phyloP scores from a whole-genome alignment of 2,888 invertebrate species.

The Leucozona laternaria region DNA sequence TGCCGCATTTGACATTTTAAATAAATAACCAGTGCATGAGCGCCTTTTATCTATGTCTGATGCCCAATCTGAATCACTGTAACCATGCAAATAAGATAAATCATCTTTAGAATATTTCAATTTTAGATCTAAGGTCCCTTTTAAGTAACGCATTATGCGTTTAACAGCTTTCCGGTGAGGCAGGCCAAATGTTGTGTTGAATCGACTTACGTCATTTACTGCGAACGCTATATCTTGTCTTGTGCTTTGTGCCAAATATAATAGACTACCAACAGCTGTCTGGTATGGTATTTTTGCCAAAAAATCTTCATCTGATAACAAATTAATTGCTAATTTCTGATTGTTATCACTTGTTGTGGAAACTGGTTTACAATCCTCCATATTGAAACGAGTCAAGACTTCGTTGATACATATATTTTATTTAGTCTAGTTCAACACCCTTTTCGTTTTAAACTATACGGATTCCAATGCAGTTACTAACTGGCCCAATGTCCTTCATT shows the following conservation, averaged over 20 bases:
- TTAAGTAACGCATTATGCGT: constrained; percentile 54
- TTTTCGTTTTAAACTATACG: neutral
- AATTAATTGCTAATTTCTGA: constrained; percentile 59
- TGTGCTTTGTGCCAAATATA: constrained; percentile 67
- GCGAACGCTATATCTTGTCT: constrained; percentile 68
- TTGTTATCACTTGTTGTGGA: constrained; percentile 69
- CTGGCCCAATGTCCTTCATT: neutral
- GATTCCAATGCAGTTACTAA: neutral
- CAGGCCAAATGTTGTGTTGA: constrained; percentile 40
- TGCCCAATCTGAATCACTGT: constrained; percentile 46
- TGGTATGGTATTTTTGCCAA: constrained; percentile 59
- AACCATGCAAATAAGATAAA: constrained; percentile 30
- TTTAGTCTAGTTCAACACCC: constrained; percentile 50
- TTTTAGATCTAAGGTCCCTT: constrained; percentile 4
- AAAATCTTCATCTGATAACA: constrained; percentile 38
- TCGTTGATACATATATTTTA: constrained; percentile 65
- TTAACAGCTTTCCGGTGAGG: constrained; percentile 62
- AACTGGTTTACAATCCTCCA: constrained; percentile 52
- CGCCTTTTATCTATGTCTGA: constrained; percentile 14
- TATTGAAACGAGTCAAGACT: constrained; percentile 67
- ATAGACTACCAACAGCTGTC: constrained; percentile 62
- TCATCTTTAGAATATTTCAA: constrained; percentile 25
- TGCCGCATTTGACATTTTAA: neutral
- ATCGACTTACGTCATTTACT: constrained; percentile 66
- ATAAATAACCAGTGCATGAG: neutral